These are phyloP conservation scores for Aphelocoma californica DNA, from an alignment of 2,797 vertebrate species.

Conservation along the genomic window DNA sequence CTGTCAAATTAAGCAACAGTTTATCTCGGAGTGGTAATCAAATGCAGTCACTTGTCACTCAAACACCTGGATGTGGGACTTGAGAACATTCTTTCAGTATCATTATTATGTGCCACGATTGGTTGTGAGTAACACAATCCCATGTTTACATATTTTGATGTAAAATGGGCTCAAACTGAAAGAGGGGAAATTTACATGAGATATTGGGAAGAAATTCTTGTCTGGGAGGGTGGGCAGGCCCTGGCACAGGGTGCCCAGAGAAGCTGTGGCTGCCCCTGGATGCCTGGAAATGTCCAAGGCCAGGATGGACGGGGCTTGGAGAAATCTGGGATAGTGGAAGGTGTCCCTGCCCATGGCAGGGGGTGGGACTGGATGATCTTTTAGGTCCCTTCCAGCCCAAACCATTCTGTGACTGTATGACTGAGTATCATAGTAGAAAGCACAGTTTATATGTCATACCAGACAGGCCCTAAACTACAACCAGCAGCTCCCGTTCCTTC, in stretches of 20 bases:
- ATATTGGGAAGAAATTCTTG: not conserved
- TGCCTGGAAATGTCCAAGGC: not conserved
- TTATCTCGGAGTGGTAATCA: not conserved
- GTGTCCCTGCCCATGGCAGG: not conserved
- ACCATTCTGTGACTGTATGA: not conserved
- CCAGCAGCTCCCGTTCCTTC: not conserved
- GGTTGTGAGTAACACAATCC: not conserved
- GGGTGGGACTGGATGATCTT: not conserved
- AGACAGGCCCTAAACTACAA: not conserved
- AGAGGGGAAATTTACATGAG: not conserved
- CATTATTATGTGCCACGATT: not conserved
- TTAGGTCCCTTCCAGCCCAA: not conserved
- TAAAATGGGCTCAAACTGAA: not conserved
- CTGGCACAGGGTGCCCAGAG: not conserved
- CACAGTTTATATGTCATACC: not conserved
- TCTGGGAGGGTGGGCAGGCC: rapidly evolving
- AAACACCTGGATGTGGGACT: not conserved
- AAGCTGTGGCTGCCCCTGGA: not conserved
- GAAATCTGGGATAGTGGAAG: rapidly evolving
- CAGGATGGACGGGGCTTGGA: rapidly evolving
- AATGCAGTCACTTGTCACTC: not conserved
- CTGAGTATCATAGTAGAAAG: not conserved
- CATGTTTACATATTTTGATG: not conserved
- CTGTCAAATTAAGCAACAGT: not conserved
- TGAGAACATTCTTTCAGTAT: not conserved